Percentiles rank a stretch among this genome's conserved stretches.
Evolutionary conservation across 2,888 invertebrate genomes (phyloP).

Genomic region (Theretra japonica): DNA sequence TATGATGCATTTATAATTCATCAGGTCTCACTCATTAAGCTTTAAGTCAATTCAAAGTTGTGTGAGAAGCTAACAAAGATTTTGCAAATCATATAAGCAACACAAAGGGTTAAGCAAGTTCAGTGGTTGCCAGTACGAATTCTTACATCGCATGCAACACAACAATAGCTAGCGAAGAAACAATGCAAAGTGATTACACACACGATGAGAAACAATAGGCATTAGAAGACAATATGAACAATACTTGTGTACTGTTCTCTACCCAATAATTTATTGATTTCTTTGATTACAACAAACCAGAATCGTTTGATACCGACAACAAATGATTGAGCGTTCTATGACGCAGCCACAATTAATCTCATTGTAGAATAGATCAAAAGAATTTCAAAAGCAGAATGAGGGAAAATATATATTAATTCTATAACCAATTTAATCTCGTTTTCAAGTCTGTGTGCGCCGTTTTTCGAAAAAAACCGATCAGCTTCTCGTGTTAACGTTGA

Average conservation of each 20-base stretch:
- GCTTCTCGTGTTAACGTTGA: constrained; percentile 8
- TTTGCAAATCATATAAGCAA: not conserved
- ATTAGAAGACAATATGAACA: constrained; percentile 65
- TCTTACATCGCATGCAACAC: constrained; percentile 44
- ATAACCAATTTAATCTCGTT: not conserved
- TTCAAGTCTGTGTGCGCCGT: not conserved
- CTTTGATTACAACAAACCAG: constrained; percentile 40
- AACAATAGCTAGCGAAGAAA: constrained; percentile 47
- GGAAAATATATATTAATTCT: not conserved
- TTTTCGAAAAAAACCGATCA: not conserved
- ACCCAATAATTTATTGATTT: constrained; percentile 55
- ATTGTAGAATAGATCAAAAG: constrained; percentile 29
- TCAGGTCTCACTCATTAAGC: not conserved
- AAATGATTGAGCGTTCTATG: constrained; percentile 36
- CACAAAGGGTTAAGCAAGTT: constrained; percentile 7
- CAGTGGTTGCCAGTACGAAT: constrained; percentile 32
- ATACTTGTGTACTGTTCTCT: constrained; percentile 30
- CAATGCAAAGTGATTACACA: constrained; percentile 51
- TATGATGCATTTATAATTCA: too few relatives aligned
- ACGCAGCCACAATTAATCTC: constrained; percentile 28
- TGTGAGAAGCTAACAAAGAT: not conserved
- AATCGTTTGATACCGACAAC: constrained; percentile 32
- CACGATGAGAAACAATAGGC: constrained; percentile 51
- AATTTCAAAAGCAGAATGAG: constrained; percentile 9
- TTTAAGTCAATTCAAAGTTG: not conserved